A percentile compares a stretch with the other conserved stretches of the same genome.
Conservation (phyloP, 2,797 vertebrate genomes). For the Crax fasciolata region DNA sequence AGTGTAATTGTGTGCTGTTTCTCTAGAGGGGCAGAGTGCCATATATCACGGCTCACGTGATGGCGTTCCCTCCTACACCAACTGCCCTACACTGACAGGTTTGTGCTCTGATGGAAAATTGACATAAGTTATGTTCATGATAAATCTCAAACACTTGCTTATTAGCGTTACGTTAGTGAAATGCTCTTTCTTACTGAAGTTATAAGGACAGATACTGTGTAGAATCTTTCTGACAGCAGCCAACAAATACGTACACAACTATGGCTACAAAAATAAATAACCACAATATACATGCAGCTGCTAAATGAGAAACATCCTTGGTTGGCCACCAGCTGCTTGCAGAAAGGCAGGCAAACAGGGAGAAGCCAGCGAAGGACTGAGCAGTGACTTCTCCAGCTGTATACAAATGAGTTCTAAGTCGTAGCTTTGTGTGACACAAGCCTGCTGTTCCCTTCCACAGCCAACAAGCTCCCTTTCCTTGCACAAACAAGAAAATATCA, state of each 20-base stretch:
- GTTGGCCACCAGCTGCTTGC: background rate
- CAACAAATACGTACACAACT: background rate
- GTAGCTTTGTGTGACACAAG: background rate
- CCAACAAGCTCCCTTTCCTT: background rate
- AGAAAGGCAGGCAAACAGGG: background rate
- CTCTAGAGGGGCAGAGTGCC: background rate
- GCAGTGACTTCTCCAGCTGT: background rate
- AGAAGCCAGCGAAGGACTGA: background rate
- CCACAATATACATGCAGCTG: background rate
- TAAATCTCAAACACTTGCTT: background rate
- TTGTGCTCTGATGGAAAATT: background rate
- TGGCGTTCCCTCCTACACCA: background rate
- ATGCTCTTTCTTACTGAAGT: background rate
- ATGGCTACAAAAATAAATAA: constrained; percentile 18
- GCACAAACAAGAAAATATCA: background rate
- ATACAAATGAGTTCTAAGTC: background rate
- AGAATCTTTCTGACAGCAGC: constrained; percentile 2
- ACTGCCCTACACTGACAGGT: background rate
- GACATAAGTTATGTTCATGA: background rate
- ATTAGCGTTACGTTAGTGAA: background rate
- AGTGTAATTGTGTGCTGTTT: background rate
- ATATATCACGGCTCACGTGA: accelerated
- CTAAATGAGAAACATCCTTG: background rate
- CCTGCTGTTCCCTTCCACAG: background rate
- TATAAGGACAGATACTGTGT: background rate